Conservation (phyloP, 1,140 invertebrate species). For the Nylanderia fulva region DNA sequence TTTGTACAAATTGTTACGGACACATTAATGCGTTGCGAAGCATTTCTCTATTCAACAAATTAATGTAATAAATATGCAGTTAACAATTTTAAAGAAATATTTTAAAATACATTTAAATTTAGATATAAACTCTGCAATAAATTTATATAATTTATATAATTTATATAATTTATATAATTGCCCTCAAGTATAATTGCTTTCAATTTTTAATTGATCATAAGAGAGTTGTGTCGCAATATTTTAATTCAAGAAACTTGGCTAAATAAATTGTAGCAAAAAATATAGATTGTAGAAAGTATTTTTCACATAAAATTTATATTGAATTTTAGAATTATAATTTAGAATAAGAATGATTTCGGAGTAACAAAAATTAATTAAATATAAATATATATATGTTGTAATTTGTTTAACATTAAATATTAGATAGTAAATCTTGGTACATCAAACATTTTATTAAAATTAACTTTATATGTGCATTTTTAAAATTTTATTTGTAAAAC, state of each 20-base stretch:
- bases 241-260: not conserved
- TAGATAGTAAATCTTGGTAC: no score
- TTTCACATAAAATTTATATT: slow-evolving; percentile 9
- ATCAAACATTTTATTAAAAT: no score
- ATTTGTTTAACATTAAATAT: no score
- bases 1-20: not conserved
- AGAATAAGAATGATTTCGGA: not conserved
- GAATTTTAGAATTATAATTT: not conserved
- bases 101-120: not conserved
- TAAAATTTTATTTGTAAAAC: not conserved
- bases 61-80: not conserved
- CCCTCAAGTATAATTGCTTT: not conserved
- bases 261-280: not conserved
- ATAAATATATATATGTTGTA: no score
- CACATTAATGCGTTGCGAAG: not conserved
- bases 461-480: no score
- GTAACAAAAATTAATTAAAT: no score
- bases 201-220: not conserved
- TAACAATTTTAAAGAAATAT: not conserved
- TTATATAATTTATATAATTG: not conserved
- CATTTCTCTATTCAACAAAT: not conserved
- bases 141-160: not conserved
- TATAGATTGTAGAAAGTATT: not conserved
- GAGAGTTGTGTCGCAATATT: not conserved
- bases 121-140: not conserved